Evolutionary conservation across 2,888 invertebrate species (phyloP).

Genomic region (Drosophila longiperda): DNA sequence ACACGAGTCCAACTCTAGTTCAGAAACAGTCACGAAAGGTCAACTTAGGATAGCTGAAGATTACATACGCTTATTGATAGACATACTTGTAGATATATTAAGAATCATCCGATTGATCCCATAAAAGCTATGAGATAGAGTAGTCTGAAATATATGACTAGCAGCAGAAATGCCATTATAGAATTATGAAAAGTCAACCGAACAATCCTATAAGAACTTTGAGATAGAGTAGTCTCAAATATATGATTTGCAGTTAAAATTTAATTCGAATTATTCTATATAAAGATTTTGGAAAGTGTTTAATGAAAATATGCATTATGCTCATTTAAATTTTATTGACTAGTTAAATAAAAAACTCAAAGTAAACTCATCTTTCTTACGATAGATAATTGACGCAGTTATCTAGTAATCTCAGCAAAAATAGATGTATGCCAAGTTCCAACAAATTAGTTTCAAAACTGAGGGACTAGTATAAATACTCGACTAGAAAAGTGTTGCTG

Average conservation of each 20-base stretch:
- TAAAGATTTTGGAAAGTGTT: not conserved
- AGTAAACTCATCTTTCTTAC: not conserved
- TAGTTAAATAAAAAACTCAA: not conserved
- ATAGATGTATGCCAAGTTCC: not conserved
- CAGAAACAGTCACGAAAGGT: not conserved
- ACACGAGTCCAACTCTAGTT: conserved; percentile 17
- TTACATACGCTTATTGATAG: not conserved
- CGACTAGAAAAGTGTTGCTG: not conserved
- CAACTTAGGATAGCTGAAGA: not conserved
- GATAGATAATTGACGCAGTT: not conserved
- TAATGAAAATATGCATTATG: not conserved
- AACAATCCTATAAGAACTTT: not conserved
- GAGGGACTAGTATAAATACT: not conserved
- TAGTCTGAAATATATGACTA: not conserved
- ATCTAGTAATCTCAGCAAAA: not conserved
- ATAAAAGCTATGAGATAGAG: not conserved
- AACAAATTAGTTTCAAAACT: not conserved
- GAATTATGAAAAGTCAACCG: not conserved
- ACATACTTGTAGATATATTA: not conserved
- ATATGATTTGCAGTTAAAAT: not conserved
- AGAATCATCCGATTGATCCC: not conserved
- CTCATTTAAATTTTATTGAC: not conserved
- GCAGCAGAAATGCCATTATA: not conserved
- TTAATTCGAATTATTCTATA: not conserved
- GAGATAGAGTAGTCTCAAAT: not conserved